Percentiles rank a stretch among this genome's conserved stretches.
Evolutionary conservation across 2,113 vertebrate species (phyloP).

Genomic region (Centropus bengalensis): DNA sequence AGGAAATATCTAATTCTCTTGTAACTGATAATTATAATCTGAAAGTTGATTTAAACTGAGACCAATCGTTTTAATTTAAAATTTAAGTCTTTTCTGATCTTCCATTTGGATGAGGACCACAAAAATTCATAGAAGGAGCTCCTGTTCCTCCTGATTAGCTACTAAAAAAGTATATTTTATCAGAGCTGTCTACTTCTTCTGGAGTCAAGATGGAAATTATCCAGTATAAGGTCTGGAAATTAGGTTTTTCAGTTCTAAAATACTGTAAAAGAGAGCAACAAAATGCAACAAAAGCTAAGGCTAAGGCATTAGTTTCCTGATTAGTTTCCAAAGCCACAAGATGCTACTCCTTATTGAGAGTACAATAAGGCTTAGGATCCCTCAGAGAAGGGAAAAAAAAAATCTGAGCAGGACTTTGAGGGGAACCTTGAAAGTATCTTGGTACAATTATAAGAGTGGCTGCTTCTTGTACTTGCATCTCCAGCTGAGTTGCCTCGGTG

Average conservation of each 20-base stretch:
- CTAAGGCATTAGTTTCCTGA: background rate
- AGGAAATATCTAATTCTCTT: background rate
- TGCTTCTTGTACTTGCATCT: background rate
- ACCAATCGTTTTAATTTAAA: background rate
- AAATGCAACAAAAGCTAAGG: background rate
- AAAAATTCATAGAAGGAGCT: background rate
- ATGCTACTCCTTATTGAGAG: background rate
- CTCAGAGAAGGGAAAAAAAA: background rate
- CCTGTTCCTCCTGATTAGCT: background rate
- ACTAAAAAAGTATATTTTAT: background rate
- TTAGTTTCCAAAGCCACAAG: background rate
- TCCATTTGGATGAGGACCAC: background rate
- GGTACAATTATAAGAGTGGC: background rate
- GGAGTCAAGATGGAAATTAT: background rate
- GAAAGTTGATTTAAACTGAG: background rate
- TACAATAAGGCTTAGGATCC: background rate
- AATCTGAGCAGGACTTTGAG: background rate
- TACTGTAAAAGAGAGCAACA: background rate
- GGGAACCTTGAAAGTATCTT: background rate
- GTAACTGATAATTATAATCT: background rate
- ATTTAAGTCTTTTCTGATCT: background rate
- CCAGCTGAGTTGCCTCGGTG: background rate
- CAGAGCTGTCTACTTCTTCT: background rate
- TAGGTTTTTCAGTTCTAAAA: background rate
- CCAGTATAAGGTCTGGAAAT: background rate